Evolutionary conservation across 2,797 vertebrate genomes (phyloP), one percentile per base, ranked within the genome.

Genomic region (Anolis apletophallus): DNA sequence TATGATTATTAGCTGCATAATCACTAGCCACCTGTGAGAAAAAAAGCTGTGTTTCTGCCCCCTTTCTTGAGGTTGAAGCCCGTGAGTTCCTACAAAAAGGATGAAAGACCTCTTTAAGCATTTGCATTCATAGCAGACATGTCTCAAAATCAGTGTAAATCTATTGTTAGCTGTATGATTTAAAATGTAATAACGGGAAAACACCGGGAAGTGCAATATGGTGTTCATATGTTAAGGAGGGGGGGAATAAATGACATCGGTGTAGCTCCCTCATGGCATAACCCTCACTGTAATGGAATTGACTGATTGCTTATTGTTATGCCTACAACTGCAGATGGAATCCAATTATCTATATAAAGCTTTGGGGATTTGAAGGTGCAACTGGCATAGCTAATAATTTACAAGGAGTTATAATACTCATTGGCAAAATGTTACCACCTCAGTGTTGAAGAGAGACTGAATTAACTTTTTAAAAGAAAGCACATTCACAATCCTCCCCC

Each of bases 171-270:
- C 17, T 78, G 21, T 68, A 71, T 93, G 76, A 94, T 92, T 95
- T 95, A 93, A 94, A 95, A 91, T 75, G 46, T 64, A 95, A 84
- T 89, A 93, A 88, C 88, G 91, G 26, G 55, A 92, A 93, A 93
- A 88, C 68, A 76, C 61, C 84, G 88, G 71, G 75, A 87, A 21
- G 87, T 72, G 4, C 78, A 89, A 50, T 76, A 17, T 61, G 68
- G n/a, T 89, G 68, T 89, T 67, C 52, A 69, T 86, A 32, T 73
- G 85, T 91, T 88, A 80, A 75, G 32, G 90, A 6, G 23, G 88
- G 81, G 81, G 40, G 90, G 88, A 92, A 75, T 1, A 90, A 93
- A 90, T 91, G 40, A 68, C 75, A 91, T 88, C 59, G 19, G 1
- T 80, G 46, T 40, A 88, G 59, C 46, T 61, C 40, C 67, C 72